Conservation (phyloP, 1,140 invertebrate species). For the Sweltsa coloradensis region DNA sequence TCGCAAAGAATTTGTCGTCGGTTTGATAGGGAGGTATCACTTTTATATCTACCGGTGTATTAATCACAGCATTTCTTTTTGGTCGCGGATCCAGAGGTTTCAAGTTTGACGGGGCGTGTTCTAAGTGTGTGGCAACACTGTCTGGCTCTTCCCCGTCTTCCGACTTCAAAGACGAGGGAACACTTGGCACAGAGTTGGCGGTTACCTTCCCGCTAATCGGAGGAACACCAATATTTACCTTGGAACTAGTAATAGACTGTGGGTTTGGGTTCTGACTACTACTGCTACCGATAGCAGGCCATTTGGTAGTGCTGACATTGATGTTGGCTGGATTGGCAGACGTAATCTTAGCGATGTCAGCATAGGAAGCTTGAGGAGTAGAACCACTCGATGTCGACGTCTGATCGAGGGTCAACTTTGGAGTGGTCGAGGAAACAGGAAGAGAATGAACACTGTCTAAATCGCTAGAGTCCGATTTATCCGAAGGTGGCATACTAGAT, state of each 20-base stretch:
- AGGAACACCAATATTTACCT: conserved; percentile 9
- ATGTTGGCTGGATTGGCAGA: conserved; percentile 8
- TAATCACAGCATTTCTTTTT: conserved; percentile 7
- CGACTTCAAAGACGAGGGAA: too few relatives aligned
- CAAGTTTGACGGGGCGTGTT: too few relatives aligned
- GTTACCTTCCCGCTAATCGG: conserved; percentile 1
- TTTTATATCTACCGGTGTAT: conserved; percentile 3
- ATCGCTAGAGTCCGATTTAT: conserved; percentile 63
- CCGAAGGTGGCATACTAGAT: conserved; percentile 48
- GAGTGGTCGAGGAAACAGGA: conserved; percentile 42
- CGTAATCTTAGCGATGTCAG: conserved; percentile 53
- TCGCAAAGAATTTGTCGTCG: too few relatives aligned
- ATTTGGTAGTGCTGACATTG: not conserved
- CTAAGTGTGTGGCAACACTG: too few relatives aligned
- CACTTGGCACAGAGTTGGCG: not conserved
- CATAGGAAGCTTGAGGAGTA: conserved; percentile 55
- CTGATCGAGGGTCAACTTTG: conserved; percentile 14
- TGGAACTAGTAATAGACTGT: conserved; percentile 7
- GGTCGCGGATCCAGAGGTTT: too few relatives aligned
- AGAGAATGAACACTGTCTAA: conserved; percentile 59
- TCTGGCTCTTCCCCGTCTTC: too few relatives aligned
- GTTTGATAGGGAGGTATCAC: not conserved
- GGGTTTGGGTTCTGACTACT: not conserved
- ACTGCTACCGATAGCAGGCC: not conserved
- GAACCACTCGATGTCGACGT: conserved; percentile 31